Percentiles rank a stretch among this genome's conserved stretches.
Conservation (phyloP, 2,888 invertebrate species). For the Diloba caeruleocephala region DNA sequence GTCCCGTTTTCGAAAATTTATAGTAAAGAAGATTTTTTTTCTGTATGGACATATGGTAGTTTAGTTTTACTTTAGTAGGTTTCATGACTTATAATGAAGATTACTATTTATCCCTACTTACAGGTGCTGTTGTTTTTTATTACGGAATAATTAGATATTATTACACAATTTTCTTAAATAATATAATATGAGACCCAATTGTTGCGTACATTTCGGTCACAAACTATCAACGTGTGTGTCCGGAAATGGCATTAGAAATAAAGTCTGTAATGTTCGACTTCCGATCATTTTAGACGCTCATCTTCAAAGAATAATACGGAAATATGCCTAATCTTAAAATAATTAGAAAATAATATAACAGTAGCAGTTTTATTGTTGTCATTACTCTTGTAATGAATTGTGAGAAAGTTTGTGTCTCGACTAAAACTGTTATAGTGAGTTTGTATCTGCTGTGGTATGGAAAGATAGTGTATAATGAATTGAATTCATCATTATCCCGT, state of each 20-base stretch:
- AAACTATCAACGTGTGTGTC: slow-evolving; percentile 71
- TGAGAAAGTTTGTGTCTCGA: slow-evolving; percentile 64
- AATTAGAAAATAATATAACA: slow-evolving; percentile 66
- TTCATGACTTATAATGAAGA: too few relatives aligned
- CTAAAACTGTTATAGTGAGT: slow-evolving; percentile 17
- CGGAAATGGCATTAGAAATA: slow-evolving; percentile 70
- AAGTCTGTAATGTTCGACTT: slow-evolving; percentile 69
- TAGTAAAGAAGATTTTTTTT: too few relatives aligned
- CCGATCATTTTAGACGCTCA: slow-evolving; percentile 62
- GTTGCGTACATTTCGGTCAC: slow-evolving; percentile 47
- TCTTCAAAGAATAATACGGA: slow-evolving; percentile 59
- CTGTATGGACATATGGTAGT: too few relatives aligned
- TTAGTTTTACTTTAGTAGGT: too few relatives aligned
- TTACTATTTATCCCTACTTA: too few relatives aligned
- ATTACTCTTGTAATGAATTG: slow-evolving; percentile 71
- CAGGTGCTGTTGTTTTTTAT: too few relatives aligned
- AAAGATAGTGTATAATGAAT: slow-evolving; percentile 11
- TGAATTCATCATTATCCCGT: too few relatives aligned
- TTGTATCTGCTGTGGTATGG: slow-evolving; percentile 12
- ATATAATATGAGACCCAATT: slow-evolving; percentile 41
- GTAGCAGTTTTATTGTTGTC: slow-evolving; percentile 60
- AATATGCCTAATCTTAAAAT: slow-evolving; percentile 72
- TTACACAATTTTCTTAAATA: neutral
- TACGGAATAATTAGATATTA: neutral
- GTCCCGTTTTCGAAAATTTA: too few relatives aligned